These are phyloP conservation scores for Eulemur albifrons DNA, from an alignment of 2,797 vertebrate species.

Conservation along the genomic window DNA sequence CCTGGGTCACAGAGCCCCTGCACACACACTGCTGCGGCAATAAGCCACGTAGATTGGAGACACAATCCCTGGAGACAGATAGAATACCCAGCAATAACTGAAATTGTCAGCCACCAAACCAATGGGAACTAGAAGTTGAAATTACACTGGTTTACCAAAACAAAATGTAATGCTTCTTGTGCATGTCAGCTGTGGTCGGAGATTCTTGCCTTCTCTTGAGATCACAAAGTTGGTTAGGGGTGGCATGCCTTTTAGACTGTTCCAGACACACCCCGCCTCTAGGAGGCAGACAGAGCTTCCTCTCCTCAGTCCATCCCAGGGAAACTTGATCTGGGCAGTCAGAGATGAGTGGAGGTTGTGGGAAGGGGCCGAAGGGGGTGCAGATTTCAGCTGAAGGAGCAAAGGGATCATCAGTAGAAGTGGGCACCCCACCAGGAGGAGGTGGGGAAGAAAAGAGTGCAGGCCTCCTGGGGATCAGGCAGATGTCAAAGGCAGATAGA, in stretches of 20 bases:
- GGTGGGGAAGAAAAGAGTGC: neutral
- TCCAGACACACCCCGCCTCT: neutral
- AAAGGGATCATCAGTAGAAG: neutral
- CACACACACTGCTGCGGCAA: neutral
- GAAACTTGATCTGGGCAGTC: neutral
- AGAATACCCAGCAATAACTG: neutral
- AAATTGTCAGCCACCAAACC: neutral
- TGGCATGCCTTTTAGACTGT: neutral
- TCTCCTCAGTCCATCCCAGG: neutral
- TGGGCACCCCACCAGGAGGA: neutral
- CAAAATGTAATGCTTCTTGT: neutral
- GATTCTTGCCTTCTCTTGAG: neutral
- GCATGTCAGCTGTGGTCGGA: neutral
- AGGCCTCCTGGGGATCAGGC: neutral
- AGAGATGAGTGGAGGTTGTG: neutral
- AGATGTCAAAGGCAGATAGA: neutral
- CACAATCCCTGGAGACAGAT: neutral
- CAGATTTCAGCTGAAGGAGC: neutral
- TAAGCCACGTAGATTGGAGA: neutral
- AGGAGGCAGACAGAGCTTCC: neutral
- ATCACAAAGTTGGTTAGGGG: neutral
- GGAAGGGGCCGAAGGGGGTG: rapidly evolving
- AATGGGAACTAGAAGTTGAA: neutral
- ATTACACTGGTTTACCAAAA: neutral
- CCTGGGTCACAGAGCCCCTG: neutral